Conservation (phyloP, 2,113 vertebrate genomes). For the Rhinolophus ferrumequinum region DNA sequence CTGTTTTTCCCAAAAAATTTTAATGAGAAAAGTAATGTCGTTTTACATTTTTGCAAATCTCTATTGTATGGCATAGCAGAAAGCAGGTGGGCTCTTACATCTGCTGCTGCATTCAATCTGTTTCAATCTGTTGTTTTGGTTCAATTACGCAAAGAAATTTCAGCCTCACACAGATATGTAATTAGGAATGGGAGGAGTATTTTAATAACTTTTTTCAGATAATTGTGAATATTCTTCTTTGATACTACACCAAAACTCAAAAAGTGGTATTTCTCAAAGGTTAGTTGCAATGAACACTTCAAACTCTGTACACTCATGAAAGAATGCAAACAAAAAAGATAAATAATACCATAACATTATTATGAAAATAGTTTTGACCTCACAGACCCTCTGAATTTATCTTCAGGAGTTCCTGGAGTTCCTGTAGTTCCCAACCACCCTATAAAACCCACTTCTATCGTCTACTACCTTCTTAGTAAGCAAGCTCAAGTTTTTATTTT, state of each 20-base stretch:
- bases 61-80: neutral
- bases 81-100: neutral
- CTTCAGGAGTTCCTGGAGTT: neutral
- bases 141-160: neutral
- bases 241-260: neutral
- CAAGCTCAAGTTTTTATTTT: neutral
- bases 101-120: neutral
- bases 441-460: neutral
- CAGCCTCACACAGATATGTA: neutral
- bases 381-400: neutral
- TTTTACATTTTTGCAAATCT: neutral
- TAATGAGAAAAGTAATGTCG: neutral
- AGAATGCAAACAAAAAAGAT: neutral
- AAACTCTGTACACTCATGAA: neutral
- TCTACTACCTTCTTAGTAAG: neutral
- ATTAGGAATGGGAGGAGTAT: neutral
- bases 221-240: neutral
- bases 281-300: neutral
- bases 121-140: neutral
- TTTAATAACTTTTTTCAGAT: neutral
- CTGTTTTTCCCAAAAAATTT: neutral
- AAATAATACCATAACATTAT: neutral
- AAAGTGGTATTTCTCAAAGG: neutral
- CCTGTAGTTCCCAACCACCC: neutral
- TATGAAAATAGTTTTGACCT: neutral